Base-by-base conservation (phyloP, 2,113 vertebrate genomes). In the Scolopax mira region DNA sequence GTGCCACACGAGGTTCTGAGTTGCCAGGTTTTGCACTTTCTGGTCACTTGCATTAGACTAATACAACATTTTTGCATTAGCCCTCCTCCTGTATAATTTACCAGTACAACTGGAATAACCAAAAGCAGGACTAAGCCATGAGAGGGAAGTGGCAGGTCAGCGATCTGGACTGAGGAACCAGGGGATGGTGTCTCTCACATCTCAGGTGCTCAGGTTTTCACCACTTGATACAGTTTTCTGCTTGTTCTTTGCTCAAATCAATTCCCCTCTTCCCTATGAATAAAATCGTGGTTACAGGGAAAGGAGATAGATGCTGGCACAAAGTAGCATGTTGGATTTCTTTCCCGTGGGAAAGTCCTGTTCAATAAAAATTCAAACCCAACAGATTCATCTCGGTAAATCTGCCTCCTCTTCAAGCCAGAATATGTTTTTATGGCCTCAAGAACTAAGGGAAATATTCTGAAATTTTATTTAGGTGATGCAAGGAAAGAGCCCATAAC, bases 261-360 rank as follows among this genome's bases (percentile, higher is more conserved):
- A 30, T 41, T 19, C 44, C 11, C 8, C 48, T 81, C 49, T 77
- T 71, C 37, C 42, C 70, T 85, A 6, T 15, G 49, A 71, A 33
- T 58, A 48, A 62, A 62, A 30, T 55, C 3, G 1, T 52, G 51
- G 49, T 37, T 69, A 22, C 1, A 30, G 35, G 64, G 82, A 57
- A 49, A 39, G 75, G 33, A 62, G 49, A 51, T 66, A 62, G 49
- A 46, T 51, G 21, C 30, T 75, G 87, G 70, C 64, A 67, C 35
- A 37, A 83, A 89, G 79, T 61, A 79, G 42, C 23, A 6, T 15
- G 52, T 66, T 74, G 51, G 81, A 31, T 60, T 75, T 66, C 83
- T 94, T 96, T 90, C 89, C 71, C 89, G 79, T 71, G 83, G 92
- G 71, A 94, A 94, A 92, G 46, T 62, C 52, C 30, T 27, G 39